These are phyloP conservation scores for Sebastes matsubarae DNA, from an alignment of 2,797 vertebrate species.

Conservation along the genomic window DNA sequence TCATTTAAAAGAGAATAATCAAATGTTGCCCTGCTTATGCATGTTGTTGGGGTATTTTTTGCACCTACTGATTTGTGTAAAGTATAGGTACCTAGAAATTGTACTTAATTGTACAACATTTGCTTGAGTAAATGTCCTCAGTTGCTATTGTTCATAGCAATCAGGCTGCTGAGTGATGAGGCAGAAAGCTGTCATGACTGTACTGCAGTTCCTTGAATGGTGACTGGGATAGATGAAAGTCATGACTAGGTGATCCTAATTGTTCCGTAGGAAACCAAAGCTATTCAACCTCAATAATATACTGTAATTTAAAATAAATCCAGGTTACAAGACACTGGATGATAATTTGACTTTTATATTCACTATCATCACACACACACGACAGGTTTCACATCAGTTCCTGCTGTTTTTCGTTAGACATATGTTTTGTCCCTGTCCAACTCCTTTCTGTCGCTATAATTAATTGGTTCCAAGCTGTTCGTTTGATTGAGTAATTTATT, in stretches of 20 bases:
- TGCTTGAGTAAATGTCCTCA: neutral
- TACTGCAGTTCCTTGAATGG: neutral
- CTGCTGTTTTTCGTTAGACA: neutral
- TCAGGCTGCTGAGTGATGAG: neutral
- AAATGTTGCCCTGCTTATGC: too few relatives aligned
- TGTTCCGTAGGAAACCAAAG: neutral
- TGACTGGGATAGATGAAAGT: neutral
- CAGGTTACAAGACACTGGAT: neutral
- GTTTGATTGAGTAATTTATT: slow-evolving; percentile 17
- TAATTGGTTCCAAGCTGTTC: neutral
- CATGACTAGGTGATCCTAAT: neutral
- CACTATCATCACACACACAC: neutral
- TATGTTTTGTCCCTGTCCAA: neutral
- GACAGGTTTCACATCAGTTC: neutral
- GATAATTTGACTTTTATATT: neutral
- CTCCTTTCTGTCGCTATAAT: neutral
- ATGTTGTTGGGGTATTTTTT: too few relatives aligned
- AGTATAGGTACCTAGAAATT: neutral
- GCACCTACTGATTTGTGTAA: too few relatives aligned
- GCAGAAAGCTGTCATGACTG: neutral
- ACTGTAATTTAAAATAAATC: neutral
- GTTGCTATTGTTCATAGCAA: neutral
- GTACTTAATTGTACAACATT: neutral
- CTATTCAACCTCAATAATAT: neutral
- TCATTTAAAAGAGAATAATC: too few relatives aligned